phyloP scores from a whole-genome alignment of 1,140 invertebrate genomes.

The Paralvinella palmiformis region DNA sequence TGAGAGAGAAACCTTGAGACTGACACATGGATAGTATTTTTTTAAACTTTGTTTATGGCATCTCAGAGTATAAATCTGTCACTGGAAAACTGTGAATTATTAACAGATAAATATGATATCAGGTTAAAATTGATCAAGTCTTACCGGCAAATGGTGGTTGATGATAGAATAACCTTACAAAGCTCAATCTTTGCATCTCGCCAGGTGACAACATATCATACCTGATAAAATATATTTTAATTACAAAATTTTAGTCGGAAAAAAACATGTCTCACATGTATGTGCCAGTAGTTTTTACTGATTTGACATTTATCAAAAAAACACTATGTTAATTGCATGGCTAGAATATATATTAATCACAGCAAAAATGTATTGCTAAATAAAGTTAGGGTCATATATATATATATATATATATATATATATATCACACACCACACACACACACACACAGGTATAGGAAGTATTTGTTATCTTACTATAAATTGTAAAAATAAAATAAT shows the following conservation, averaged over 20 bases:
- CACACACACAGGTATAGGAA: too few species aligned
- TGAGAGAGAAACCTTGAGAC: too few species aligned
- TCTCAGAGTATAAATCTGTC: conserved; percentile 1
- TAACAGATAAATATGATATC: conserved; percentile 4
- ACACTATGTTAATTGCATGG: too few species aligned
- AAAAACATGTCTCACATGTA: not conserved
- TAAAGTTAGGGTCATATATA: too few species aligned
- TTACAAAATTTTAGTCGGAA: not conserved
- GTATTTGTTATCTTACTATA: too few species aligned
- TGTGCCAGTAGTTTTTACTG: not conserved
- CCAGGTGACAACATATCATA: conserved; percentile 60
- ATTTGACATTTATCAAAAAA: too few species aligned
- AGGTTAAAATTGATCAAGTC: conserved; percentile 14
- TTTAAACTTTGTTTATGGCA: not conserved
- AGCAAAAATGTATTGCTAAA: too few species aligned
- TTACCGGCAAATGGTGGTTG: conserved; percentile 54
- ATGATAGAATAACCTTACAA: conserved; percentile 60
- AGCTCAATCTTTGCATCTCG: conserved; percentile 59
- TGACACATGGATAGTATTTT: too few species aligned
- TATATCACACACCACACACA: too few species aligned
- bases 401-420: too few species aligned
- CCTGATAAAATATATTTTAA: conserved; percentile 36
- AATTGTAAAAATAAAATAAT: too few species aligned
- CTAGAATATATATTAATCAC: too few species aligned
- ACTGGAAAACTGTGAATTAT: not conserved